These are phyloP conservation scores for Phrynocephalus versicolor DNA, from an alignment of 2,113 vertebrate genomes.

Conservation along the genomic window DNA sequence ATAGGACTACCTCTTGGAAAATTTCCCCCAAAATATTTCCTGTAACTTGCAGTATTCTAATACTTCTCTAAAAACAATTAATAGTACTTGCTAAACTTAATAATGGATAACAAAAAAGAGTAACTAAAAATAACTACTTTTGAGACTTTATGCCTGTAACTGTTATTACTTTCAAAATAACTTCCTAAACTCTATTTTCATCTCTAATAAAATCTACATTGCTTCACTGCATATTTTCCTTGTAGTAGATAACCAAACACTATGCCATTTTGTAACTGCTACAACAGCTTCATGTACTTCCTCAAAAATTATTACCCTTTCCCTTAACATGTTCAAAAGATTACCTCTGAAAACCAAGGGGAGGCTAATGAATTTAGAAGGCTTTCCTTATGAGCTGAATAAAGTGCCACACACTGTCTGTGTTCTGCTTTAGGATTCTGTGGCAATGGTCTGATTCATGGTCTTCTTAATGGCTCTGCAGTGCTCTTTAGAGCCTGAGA, in stretches of 20 bases:
- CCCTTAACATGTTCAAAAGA: constrained; percentile 6
- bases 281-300: background rate
- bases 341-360: constrained; percentile 2
- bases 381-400: background rate
- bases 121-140: background rate
- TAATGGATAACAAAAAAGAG: no score
- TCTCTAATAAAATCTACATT: background rate
- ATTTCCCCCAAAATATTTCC: background rate
- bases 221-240: background rate
- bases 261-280: background rate
- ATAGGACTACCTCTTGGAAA: no score
- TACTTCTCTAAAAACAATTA: no score
- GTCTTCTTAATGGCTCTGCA: constrained; percentile 14
- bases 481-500: constrained; percentile 6
- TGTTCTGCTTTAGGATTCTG: background rate
- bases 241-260: background rate
- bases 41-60: background rate
- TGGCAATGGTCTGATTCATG: background rate
- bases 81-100: no score
- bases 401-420: background rate
- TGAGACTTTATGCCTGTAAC: background rate
- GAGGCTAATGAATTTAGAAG: constrained; percentile 11
- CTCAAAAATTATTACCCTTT: constrained; percentile 13
- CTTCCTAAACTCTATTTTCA: background rate
- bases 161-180: background rate